Percentiles rank a stretch among this genome's conserved stretches.
phyloP scores from a whole-genome alignment of 2,113 vertebrate genomes.

The Menidia beryllina region DNA sequence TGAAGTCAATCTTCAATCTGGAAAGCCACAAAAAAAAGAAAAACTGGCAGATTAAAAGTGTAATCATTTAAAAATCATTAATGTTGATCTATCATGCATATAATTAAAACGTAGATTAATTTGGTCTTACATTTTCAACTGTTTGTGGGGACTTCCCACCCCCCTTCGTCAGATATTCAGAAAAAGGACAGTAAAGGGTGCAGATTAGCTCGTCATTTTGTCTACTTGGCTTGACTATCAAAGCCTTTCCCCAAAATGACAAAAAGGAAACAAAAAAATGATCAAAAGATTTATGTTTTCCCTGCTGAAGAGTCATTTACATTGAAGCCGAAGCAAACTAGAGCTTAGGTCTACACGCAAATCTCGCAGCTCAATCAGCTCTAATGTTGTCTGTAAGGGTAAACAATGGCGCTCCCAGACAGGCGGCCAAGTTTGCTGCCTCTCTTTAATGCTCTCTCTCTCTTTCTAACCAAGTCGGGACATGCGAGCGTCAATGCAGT shows the following conservation, averaged over 20 bases:
- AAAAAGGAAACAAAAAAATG: constrained; percentile 14
- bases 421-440: constrained; percentile 16
- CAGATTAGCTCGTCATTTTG: constrained; percentile 10
- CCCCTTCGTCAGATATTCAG: constrained; percentile 3
- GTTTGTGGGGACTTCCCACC: constrained; percentile 7
- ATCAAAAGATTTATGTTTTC: constrained; percentile 35
- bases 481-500: background rate
- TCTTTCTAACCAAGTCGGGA: constrained; percentile 10
- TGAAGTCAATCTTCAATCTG: constrained; percentile 6
- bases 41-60: background rate
- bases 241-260: constrained; percentile 15
- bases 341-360: constrained; percentile 21
- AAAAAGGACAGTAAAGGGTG: background rate
- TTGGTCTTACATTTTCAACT: constrained; percentile 23
- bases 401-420: constrained; percentile 32
- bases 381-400: constrained; percentile 1
- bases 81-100: constrained; percentile 17
- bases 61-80: background rate
- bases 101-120: constrained; percentile 21
- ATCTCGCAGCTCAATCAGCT: constrained; percentile 29
- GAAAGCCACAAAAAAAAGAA: background rate
- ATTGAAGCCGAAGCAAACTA: constrained; percentile 29
- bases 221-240: constrained; percentile 2
- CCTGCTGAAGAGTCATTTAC: constrained; percentile 25
- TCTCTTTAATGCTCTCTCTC: constrained; percentile 10